Conservation (phyloP, 2,797 vertebrate genomes). For the Eutrigla gurnardus region DNA sequence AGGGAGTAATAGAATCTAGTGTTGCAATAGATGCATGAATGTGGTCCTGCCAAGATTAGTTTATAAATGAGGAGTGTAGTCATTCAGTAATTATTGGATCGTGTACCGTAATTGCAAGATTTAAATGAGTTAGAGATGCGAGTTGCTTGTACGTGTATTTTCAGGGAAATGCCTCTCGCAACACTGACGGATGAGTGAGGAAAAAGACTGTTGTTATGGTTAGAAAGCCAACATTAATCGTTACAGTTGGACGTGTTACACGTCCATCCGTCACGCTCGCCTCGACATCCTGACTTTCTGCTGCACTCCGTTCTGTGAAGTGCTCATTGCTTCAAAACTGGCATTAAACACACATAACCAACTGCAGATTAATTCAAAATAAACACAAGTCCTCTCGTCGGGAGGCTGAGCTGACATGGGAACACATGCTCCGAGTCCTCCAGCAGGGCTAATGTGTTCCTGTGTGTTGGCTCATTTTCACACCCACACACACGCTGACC, state of each 20-base stretch:
- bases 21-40: conserved; percentile 44
- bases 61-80: conserved; percentile 20
- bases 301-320: not conserved
- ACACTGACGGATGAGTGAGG: not conserved
- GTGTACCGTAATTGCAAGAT: conserved; percentile 7
- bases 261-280: not conserved
- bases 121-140: conserved; percentile 10
- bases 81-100: conserved; percentile 23
- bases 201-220: not conserved
- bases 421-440: not conserved
- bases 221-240: not conserved
- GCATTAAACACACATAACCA: not conserved
- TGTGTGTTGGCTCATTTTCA: not conserved
- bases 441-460: not conserved
- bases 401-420: not conserved
- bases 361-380: not conserved
- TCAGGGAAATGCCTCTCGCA: not conserved
- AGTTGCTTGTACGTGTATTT: not conserved
- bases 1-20: conserved; percentile 19
- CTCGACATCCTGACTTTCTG: not conserved
- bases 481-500: conserved; percentile 44
- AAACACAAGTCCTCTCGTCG: not conserved
- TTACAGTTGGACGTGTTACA: not conserved
- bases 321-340: not conserved
- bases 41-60: conserved; percentile 17